Evolutionary conservation across 2,113 vertebrate species (phyloP), one percentile per base, ranked within the genome.

Genomic region (Dendrocopos noguchii): DNA sequence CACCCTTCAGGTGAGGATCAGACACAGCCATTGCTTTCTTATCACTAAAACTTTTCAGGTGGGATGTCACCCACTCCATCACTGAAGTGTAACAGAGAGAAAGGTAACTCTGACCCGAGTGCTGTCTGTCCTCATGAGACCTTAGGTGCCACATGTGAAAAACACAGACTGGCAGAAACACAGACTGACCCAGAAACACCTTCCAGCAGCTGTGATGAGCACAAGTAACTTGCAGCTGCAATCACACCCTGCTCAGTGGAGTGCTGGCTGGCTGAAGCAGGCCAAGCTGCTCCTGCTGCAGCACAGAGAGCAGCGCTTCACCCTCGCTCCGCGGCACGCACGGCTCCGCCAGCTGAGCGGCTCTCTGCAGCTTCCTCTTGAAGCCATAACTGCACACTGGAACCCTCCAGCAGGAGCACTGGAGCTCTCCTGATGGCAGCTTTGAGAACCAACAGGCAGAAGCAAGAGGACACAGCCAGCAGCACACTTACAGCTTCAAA

Each of bases 401-500:
- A 18, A 10, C 66, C 71, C 65, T 90, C 14, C 64, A 93, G 67
- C 4, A 27, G 7, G 47, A 70, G 12, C 16, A 59, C 20, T 71
- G 60, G 44, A 82, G 56, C 16, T 44, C 25, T 8, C 42, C 53
- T 56, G 22, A 70, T 2, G 10, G 76, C 13, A 68, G 31, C 17
- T 67, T 33, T 6, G 19, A 55, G 84, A 76, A 53, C 27, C 5
- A 67, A 29, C 15, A 67, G 50, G 53, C 4, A 36, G 2, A 2
- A 7, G 47, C 21, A 73, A 46, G 4, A 39, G 11, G 59, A 77
- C 16, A 67, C 33, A 78, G 29, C 65, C 84, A 85, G 15, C 47
- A 89, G 82, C 14, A 57, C 64, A 97, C 98, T 98, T 97, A 99
- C 99, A 84, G 97, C 97, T 86, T 99, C 97, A 97, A 99, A 99